These are phyloP conservation scores for Synergus laeviventris DNA, from an alignment of 2,888 invertebrate species.

Conservation along the genomic window DNA sequence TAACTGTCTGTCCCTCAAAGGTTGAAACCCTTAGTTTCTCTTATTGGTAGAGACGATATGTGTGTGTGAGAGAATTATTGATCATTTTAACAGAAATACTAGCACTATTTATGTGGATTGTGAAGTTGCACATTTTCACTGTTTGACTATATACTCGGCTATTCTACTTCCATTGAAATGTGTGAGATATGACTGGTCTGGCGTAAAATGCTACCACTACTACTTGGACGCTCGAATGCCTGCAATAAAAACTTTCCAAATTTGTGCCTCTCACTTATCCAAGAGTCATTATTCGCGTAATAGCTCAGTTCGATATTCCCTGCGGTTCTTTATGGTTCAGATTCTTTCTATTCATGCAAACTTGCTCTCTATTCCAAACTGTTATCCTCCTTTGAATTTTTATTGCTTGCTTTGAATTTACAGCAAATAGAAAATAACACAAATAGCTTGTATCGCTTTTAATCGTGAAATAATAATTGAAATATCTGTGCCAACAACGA, in stretches of 20 bases:
- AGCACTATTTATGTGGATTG: constrained; percentile 1
- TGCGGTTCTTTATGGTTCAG: constrained; percentile 17
- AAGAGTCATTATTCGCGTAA: constrained; percentile 18
- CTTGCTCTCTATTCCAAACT: not conserved
- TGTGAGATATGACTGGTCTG: constrained; percentile 8
- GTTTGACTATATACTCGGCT: constrained; percentile 28
- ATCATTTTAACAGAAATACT: constrained; percentile 24
- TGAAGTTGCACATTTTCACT: not conserved
- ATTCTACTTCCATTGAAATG: constrained; percentile 11
- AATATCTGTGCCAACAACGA: not conserved
- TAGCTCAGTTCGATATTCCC: constrained; percentile 10
- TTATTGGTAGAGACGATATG: constrained; percentile 4
- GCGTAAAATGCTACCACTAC: not conserved
- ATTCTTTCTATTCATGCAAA: constrained; percentile 22
- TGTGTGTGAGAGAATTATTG: constrained; percentile 21
- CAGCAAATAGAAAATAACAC: too few relatives aligned
- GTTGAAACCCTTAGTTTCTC: constrained; percentile 13
- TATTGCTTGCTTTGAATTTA: constrained; percentile 12
- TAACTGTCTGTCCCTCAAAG: not conserved
- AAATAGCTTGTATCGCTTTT: too few relatives aligned
- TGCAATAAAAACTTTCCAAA: constrained; percentile 17
- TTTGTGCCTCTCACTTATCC: constrained; percentile 10
- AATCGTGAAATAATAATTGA: too few relatives aligned
- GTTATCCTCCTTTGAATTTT: not conserved
- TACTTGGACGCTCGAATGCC: constrained; percentile 17